phyloP scores from a whole-genome alignment of 2,113 vertebrate genomes.

The Cryptomyrus ogoouensis region DNA sequence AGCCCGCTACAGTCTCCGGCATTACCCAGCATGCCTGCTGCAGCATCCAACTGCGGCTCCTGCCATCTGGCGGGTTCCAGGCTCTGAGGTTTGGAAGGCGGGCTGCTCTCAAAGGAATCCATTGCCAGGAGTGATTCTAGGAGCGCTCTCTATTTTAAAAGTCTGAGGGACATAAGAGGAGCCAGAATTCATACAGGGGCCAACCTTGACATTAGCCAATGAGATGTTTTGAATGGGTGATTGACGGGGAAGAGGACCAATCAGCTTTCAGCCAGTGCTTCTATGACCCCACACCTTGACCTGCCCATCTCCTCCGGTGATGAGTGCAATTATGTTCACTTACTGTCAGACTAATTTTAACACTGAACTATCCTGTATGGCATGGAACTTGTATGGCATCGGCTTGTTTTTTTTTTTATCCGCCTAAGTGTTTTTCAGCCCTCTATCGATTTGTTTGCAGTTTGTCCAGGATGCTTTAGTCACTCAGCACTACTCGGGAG shows the following conservation, averaged over 20 bases:
- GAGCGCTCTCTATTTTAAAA: background rate
- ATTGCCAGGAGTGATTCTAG: background rate
- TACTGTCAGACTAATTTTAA: background rate
- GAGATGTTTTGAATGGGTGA: background rate
- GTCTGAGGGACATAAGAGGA: background rate
- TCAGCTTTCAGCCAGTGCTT: background rate
- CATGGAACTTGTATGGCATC: background rate
- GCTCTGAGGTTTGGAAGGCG: background rate
- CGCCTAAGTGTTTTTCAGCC: background rate
- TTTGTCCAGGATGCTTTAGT: background rate
- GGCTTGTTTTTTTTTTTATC: constrained; percentile 8
- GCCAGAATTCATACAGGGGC: background rate
- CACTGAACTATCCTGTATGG: background rate
- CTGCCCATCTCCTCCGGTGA: background rate
- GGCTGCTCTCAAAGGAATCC: background rate
- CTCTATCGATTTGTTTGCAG: constrained; percentile 1
- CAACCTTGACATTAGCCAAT: background rate
- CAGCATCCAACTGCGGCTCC: background rate
- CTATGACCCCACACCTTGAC: background rate
- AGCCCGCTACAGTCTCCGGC: background rate
- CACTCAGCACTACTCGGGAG: background rate
- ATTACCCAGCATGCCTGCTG: background rate
- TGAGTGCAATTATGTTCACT: background rate
- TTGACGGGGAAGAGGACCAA: background rate
- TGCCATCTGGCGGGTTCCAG: background rate